Conservation (phyloP, 2,113 vertebrate genomes). For the Anser brachyrhynchus region DNA sequence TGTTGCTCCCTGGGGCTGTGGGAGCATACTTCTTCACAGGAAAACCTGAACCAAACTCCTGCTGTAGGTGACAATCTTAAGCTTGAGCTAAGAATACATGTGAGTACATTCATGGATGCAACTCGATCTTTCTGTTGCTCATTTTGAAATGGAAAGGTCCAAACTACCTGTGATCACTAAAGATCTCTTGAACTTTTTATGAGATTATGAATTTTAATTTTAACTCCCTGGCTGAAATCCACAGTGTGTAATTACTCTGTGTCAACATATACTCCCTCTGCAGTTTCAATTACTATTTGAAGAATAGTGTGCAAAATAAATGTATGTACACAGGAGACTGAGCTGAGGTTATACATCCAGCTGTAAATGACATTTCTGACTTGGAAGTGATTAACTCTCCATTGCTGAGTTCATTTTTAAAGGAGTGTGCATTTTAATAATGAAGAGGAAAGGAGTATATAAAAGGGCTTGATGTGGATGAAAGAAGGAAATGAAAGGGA, state of each 20-base stretch:
- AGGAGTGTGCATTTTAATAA: background rate
- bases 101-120: background rate
- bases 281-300: constrained; percentile 19
- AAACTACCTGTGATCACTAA: background rate
- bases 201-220: constrained; percentile 38
- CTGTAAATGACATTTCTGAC: constrained; percentile 14
- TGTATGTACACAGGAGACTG: background rate
- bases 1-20: background rate
- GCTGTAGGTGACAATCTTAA: background rate
- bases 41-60: background rate
- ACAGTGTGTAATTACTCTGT: background rate
- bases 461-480: background rate
- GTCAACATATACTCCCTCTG: constrained; percentile 25
- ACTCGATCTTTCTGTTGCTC: background rate
- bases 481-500: background rate
- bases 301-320: constrained; percentile 1
- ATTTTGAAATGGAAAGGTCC: background rate
- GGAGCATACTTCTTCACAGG: background rate
- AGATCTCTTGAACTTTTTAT: background rate
- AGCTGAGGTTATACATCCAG: background rate
- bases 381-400: constrained; percentile 13
- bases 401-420: background rate
- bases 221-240: background rate
- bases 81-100: background rate
- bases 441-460: background rate